These are phyloP conservation scores for Euplagia quadripunctaria DNA, from an alignment of 2,888 invertebrate species.

Conservation along the genomic window DNA sequence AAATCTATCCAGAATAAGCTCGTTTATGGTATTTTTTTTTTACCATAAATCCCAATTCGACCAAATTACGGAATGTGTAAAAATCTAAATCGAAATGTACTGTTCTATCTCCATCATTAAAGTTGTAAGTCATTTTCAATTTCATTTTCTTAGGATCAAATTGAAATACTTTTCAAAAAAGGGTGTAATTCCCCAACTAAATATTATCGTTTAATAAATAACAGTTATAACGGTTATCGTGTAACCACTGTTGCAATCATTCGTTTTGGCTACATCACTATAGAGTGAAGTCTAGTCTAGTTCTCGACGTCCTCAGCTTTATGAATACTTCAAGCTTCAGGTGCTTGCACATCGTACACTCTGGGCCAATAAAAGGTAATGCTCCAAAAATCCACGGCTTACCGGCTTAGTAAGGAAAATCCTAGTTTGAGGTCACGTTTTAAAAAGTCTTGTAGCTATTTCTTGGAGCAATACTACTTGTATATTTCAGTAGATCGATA, in stretches of 20 bases:
- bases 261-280: constrained; percentile 54
- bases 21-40: no score
- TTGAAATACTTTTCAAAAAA: no score
- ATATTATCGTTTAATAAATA: not conserved
- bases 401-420: constrained; percentile 44
- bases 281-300: constrained; percentile 64
- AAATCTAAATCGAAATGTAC: no score
- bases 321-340: constrained; percentile 76
- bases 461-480: constrained; percentile 31
- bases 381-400: constrained; percentile 49
- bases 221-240: not conserved
- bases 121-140: no score
- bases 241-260: not conserved
- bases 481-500: constrained; percentile 48
- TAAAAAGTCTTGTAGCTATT: constrained; percentile 41
- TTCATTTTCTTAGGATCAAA: no score
- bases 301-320: constrained; percentile 68
- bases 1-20: no score
- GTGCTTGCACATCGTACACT: constrained; percentile 62
- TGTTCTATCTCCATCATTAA: no score
- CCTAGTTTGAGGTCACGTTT: constrained; percentile 49
- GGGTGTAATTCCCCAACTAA: not conserved
- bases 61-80: no score
- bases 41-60: no score
- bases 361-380: constrained; percentile 57